A percentile compares a stretch with the other conserved stretches of the same genome.
Conservation (phyloP, 2,888 invertebrate species). For the Chironomus riparius region DNA sequence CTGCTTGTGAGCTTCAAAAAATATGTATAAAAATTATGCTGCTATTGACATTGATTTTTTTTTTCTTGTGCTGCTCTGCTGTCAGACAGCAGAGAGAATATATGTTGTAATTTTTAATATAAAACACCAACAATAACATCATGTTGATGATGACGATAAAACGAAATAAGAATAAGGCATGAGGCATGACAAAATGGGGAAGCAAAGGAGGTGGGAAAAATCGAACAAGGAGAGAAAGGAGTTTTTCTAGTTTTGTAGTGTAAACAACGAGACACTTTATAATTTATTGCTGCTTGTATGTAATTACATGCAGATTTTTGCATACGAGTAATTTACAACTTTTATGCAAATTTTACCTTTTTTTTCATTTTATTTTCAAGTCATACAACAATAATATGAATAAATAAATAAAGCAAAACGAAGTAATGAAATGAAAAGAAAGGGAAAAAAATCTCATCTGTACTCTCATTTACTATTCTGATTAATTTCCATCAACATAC, state of each 20-base stretch:
- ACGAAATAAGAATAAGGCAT: neutral
- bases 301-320: conserved; percentile 3
- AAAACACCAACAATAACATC: neutral
- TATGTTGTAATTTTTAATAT: neutral
- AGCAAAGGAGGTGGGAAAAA: neutral
- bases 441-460: neutral
- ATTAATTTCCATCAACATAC: conserved; percentile 9
- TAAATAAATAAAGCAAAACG: too few relatives aligned
- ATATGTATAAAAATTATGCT: neutral
- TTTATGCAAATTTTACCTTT: neutral
- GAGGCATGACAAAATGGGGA: neutral
- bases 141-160: neutral
- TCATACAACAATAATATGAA: neutral
- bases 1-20: neutral
- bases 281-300: conserved; percentile 6
- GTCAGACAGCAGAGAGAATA: neutral
- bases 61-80: neutral
- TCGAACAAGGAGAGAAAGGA: neutral
- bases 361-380: neutral
- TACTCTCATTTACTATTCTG: neutral
- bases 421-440: neutral
- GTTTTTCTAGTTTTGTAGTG: neutral
- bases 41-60: conserved; percentile 14
- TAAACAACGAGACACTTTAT: neutral
- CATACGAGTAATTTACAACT: neutral